phyloP scores from a whole-genome alignment of 1,140 invertebrate species.

The Drosophila pectinifera region DNA sequence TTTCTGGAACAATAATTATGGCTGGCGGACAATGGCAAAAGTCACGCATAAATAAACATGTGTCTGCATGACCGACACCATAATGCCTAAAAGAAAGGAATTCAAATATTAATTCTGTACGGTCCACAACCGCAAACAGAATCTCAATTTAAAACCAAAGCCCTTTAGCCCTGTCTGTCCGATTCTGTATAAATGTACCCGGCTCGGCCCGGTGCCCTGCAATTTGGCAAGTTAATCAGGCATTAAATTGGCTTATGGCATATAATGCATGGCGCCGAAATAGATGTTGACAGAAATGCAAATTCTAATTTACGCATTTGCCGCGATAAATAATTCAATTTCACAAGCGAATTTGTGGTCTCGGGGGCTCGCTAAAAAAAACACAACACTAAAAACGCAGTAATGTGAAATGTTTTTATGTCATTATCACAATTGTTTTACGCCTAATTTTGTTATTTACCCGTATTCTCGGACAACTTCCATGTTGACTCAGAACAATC shows the following conservation, averaged over 20 bases:
- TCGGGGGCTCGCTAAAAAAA: constrained; percentile 8
- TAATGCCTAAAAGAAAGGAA: constrained; percentile 8
- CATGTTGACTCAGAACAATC: constrained; percentile 29
- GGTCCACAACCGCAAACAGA: constrained; percentile 35
- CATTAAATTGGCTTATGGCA: constrained; percentile 75
- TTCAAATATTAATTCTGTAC: constrained; percentile 44
- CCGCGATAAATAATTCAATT: constrained; percentile 65
- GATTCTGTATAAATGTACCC: constrained; percentile 16
- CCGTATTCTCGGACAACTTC: constrained; percentile 10
- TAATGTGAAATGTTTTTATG: constrained; percentile 35
- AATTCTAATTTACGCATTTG: constrained; percentile 61
- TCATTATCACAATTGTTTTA: constrained; percentile 36
- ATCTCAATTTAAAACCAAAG: constrained; percentile 46
- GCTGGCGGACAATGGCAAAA: constrained; percentile 30
- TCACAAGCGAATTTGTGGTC: constrained; percentile 36
- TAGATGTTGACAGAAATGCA: constrained; percentile 73
- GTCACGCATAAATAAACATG: constrained; percentile 47
- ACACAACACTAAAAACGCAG: background rate
- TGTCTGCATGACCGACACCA: constrained; percentile 13
- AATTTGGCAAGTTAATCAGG: constrained; percentile 72
- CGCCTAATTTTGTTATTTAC: constrained; percentile 35
- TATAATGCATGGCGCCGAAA: constrained; percentile 40
- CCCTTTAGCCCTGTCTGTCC: background rate
- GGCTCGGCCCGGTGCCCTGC: background rate
- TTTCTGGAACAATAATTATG: constrained; percentile 55